These are phyloP conservation scores for Aphyosemion australe DNA, from an alignment of 2,113 vertebrate genomes.

Conservation along the genomic window DNA sequence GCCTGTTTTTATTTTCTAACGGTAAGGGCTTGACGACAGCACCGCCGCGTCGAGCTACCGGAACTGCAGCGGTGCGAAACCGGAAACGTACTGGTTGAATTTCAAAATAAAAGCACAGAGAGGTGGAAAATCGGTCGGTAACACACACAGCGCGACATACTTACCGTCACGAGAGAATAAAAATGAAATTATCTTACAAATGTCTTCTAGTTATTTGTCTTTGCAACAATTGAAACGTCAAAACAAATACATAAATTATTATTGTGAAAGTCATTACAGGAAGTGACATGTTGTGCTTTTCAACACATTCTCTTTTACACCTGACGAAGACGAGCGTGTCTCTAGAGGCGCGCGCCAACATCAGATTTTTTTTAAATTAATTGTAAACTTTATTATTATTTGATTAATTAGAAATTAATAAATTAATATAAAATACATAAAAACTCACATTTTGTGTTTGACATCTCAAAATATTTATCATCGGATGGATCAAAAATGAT, in stretches of 20 bases:
- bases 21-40: conserved; percentile 59
- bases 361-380: neutral
- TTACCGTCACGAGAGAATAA: accelerated
- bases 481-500: too few relatives aligned
- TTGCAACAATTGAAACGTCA: neutral
- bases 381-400: neutral
- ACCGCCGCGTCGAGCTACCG: conserved; percentile 37
- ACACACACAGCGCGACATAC: accelerated
- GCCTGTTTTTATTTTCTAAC: conserved; percentile 40
- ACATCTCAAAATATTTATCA: too few relatives aligned
- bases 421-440: too few relatives aligned
- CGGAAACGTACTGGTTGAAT: accelerated
- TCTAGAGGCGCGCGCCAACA: conserved; percentile 9
- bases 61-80: neutral
- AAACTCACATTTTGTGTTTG: too few relatives aligned
- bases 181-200: neutral
- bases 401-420: too few relatives aligned
- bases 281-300: accelerated
- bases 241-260: accelerated
- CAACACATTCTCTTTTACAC: neutral
- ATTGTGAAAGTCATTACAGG: neutral
- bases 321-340: conserved; percentile 13
- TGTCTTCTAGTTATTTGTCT: neutral
- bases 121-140: accelerated
- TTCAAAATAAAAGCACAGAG: conserved; percentile 24